Conservation (phyloP, 1,140 invertebrate species). For the Drosophila hydei region DNA sequence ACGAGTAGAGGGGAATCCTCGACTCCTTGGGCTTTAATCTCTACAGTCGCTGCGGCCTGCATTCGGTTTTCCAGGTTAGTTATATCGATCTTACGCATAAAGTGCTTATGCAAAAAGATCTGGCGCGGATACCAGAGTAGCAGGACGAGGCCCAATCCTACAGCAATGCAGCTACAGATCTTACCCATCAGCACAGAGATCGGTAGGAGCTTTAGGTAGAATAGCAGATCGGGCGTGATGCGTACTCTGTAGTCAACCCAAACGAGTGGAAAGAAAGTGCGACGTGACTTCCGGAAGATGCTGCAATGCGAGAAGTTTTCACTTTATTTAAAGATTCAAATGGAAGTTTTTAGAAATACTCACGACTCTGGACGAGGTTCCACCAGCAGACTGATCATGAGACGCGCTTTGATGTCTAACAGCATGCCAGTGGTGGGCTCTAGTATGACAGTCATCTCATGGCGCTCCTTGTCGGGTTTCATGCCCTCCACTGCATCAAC, state of each 20-base stretch:
- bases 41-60: constrained; percentile 5
- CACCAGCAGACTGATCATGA: constrained; percentile 90
- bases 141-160: constrained; percentile 58
- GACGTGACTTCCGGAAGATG: constrained; percentile 85
- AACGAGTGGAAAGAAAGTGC: constrained; percentile 89
- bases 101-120: constrained; percentile 49
- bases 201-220: constrained; percentile 66
- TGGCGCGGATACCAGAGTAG: constrained; percentile 65
- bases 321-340: background rate
- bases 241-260: constrained; percentile 90
- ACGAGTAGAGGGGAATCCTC: constrained; percentile 61
- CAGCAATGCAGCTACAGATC: constrained; percentile 35
- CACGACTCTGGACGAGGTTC: constrained; percentile 85
- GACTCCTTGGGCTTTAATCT: constrained; percentile 22
- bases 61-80: constrained; percentile 36
- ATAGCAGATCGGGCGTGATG: constrained; percentile 85
- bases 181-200: constrained; percentile 44
- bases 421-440: constrained; percentile 90
- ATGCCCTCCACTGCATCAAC: constrained; percentile 88
- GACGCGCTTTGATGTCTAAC: constrained; percentile 88
- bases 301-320: constrained; percentile 50
- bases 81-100: constrained; percentile 68
- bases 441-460: constrained; percentile 88
- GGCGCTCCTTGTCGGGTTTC: constrained; percentile 88
- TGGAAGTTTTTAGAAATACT: background rate